A percentile compares a stretch with the other conserved stretches of the same genome.
Evolutionary conservation across 2,888 invertebrate species (phyloP).

Genomic region (Synergus itoensis): DNA sequence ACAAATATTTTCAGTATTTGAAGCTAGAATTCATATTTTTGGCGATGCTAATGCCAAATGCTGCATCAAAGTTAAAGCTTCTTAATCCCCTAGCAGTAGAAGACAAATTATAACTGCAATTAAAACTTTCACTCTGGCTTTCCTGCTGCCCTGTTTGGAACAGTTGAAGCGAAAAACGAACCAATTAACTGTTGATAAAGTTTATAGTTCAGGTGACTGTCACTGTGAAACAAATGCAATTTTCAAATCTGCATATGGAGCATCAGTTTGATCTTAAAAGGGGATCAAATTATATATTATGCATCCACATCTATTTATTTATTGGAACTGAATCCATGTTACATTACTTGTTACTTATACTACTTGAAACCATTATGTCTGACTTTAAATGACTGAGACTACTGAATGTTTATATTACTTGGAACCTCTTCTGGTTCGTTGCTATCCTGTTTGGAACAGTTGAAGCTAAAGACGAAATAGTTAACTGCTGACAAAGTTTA

Average conservation of each 20-base stretch:
- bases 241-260: too few relatives aligned
- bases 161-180: background rate
- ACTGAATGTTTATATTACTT: too few relatives aligned
- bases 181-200: too few relatives aligned
- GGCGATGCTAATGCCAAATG: background rate
- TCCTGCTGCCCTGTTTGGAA: background rate
- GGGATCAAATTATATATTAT: too few relatives aligned
- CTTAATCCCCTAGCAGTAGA: background rate
- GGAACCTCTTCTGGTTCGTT: background rate
- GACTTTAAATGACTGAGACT: too few relatives aligned
- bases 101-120: conserved; percentile 12
- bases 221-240: too few relatives aligned
- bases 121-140: background rate
- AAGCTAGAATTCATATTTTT: background rate
- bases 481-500: background rate
- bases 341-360: too few relatives aligned
- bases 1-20: background rate
- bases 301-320: too few relatives aligned
- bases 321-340: too few relatives aligned
- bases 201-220: too few relatives aligned
- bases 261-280: too few relatives aligned
- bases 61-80: background rate
- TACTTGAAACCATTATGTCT: too few relatives aligned
- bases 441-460: background rate
- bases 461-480: background rate